Percentiles rank a stretch among this genome's conserved stretches.
phyloP scores from a whole-genome alignment of 2,888 invertebrate species.

The Eupithecia subumbrata region DNA sequence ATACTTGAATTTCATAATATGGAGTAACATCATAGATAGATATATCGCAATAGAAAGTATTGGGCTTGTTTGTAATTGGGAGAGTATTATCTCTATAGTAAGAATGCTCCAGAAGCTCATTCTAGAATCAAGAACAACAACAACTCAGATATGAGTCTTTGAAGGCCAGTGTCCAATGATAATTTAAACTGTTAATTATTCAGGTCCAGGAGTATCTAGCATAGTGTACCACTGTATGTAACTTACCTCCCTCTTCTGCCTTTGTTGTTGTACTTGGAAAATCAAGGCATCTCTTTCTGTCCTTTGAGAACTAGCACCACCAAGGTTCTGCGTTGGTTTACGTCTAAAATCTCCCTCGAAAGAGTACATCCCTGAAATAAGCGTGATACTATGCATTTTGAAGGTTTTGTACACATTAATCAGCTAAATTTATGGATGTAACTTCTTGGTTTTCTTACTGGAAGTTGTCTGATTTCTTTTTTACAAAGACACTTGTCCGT shows the following conservation, averaged over 20 bases:
- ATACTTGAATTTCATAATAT: conserved; percentile 8
- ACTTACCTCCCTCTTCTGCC: conserved; percentile 92
- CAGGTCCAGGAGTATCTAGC: not conserved
- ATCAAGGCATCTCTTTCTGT: conserved; percentile 88
- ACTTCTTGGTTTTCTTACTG: conserved; percentile 30
- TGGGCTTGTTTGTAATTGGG: not conserved
- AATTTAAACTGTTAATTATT: not conserved
- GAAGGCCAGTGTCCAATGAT: not conserved
- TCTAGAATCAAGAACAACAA: not conserved
- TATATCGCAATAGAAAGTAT: not conserved
- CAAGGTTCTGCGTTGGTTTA: conserved; percentile 94
- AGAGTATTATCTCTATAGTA: not conserved
- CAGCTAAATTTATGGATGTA: conserved; percentile 59
- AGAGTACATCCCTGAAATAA: conserved; percentile 83
- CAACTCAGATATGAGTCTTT: not conserved
- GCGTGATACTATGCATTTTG: not conserved
- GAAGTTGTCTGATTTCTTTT: not conserved
- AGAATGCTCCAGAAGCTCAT: not conserved
- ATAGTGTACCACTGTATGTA: not conserved
- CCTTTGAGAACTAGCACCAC: conserved; percentile 91
- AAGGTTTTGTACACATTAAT: conserved; percentile 62
- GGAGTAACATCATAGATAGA: not conserved
- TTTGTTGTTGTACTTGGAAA: conserved; percentile 92
- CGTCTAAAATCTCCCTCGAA: conserved; percentile 96
- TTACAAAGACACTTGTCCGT: not conserved